Evolutionary conservation across 2,888 invertebrate species (phyloP).

Genomic region (Bimastos eiseni): DNA sequence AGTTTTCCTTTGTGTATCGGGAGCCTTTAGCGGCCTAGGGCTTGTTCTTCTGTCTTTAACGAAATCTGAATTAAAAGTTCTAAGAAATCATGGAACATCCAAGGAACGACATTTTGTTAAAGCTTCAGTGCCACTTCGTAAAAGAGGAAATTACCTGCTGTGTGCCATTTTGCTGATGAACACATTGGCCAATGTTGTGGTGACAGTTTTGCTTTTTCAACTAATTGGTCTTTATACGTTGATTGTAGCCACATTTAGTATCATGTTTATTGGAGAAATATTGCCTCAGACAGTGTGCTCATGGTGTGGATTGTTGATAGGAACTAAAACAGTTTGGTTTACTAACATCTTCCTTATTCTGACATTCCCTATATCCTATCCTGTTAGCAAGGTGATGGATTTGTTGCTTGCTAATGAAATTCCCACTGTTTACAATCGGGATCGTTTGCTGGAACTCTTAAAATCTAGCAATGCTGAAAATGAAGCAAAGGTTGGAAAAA

Average conservation of each 20-base stretch:
- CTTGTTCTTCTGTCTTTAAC: constrained; percentile 92
- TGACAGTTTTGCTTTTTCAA: constrained; percentile 92
- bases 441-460: constrained; percentile 91
- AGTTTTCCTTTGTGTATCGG: constrained; percentile 81
- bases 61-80: constrained; percentile 89
- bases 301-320: constrained; percentile 89
- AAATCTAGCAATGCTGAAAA: constrained; percentile 54
- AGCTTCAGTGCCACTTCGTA: constrained; percentile 84
- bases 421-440: constrained; percentile 92
- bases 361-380: constrained; percentile 86
- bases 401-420: constrained; percentile 91
- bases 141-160: constrained; percentile 89
- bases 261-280: constrained; percentile 96
- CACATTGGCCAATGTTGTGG: constrained; percentile 92
- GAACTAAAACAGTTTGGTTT: constrained; percentile 90
- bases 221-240: constrained; percentile 83
- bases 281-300: constrained; percentile 92
- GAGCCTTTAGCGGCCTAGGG: constrained; percentile 94
- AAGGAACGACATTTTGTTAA: constrained; percentile 77
- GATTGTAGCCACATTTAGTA: constrained; percentile 85
- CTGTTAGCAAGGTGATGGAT: constrained; percentile 83
- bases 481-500: constrained; percentile 73
- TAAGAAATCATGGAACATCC: constrained; percentile 83
- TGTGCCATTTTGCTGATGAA: constrained; percentile 73
- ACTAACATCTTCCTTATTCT: constrained; percentile 91